A percentile compares a stretch with the other conserved stretches of the same genome.
Conservation (phyloP, 2,888 invertebrate species). For the Amblyjoppa fuscipennis region DNA sequence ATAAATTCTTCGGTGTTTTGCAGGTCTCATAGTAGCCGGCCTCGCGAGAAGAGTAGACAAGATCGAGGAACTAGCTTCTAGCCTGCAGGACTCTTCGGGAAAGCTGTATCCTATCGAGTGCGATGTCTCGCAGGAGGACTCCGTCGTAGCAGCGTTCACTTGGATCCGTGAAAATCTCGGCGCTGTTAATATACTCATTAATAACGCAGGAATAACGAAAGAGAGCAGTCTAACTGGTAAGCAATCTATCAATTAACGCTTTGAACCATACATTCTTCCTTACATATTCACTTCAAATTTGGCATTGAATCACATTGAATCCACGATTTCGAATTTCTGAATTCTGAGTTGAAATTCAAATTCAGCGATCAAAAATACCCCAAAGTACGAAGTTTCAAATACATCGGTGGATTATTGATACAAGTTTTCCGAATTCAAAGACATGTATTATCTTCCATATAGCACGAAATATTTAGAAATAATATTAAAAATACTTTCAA, state of each 20-base stretch:
- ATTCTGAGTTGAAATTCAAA: too few relatives aligned
- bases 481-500: too few relatives aligned
- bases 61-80: slow-evolving; percentile 80
- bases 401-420: too few relatives aligned
- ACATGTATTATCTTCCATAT: too few relatives aligned
- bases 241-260: background rate
- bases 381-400: too few relatives aligned
- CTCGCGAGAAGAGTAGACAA: slow-evolving; percentile 85
- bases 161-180: slow-evolving; percentile 81
- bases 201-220: slow-evolving; percentile 85
- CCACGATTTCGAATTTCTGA: too few relatives aligned
- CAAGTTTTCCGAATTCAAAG: too few relatives aligned
- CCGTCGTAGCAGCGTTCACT: slow-evolving; percentile 74
- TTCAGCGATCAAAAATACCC: too few relatives aligned
- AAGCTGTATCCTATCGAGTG: slow-evolving; percentile 81
- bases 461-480: too few relatives aligned
- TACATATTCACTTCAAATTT: too few relatives aligned
- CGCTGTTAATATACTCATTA: slow-evolving; percentile 85
- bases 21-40: slow-evolving; percentile 84
- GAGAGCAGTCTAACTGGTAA: slow-evolving; percentile 78
- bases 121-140: slow-evolving; percentile 77
- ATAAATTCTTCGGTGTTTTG: background rate
- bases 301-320: too few relatives aligned
- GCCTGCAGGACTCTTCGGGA: slow-evolving; percentile 74
- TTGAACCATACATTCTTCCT: background rate